Evolutionary conservation across 2,113 vertebrate species (phyloP).

Genomic region (Coturnix japonica): DNA sequence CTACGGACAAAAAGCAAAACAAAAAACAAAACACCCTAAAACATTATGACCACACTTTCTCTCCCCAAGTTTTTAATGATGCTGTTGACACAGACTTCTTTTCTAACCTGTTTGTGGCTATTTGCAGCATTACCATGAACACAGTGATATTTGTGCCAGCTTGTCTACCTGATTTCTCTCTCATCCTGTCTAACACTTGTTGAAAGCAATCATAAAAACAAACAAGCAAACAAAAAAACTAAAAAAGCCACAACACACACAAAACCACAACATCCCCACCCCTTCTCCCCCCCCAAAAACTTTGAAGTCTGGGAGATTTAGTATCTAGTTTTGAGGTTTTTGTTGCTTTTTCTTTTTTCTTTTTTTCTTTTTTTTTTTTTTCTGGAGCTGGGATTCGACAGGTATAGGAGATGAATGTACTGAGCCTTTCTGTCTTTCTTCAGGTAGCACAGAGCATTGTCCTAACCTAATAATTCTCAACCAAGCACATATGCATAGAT

Average conservation of each 20-base stretch:
- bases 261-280: no score
- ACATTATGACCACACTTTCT: not conserved
- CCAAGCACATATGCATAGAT: not conserved
- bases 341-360: not conserved
- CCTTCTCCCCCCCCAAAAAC: not conserved
- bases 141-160: not conserved
- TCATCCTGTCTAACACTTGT: not conserved
- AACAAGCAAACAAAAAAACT: not conserved
- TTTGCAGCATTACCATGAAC: not conserved
- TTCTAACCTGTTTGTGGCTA: not conserved
- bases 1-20: not conserved
- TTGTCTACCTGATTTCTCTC: not conserved
- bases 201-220: not conserved
- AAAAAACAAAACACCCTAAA: not conserved
- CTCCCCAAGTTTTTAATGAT: not conserved
- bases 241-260: no score
- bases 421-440: not conserved
- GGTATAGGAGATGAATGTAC: not conserved
- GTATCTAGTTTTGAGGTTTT: not conserved
- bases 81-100: not conserved
- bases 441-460: not conserved
- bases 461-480: constrained; percentile 1
- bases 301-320: not conserved
- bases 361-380: not conserved
- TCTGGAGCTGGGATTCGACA: not conserved